phyloP scores from a whole-genome alignment of 2,888 invertebrate species.

The Muschampia plurimacula region DNA sequence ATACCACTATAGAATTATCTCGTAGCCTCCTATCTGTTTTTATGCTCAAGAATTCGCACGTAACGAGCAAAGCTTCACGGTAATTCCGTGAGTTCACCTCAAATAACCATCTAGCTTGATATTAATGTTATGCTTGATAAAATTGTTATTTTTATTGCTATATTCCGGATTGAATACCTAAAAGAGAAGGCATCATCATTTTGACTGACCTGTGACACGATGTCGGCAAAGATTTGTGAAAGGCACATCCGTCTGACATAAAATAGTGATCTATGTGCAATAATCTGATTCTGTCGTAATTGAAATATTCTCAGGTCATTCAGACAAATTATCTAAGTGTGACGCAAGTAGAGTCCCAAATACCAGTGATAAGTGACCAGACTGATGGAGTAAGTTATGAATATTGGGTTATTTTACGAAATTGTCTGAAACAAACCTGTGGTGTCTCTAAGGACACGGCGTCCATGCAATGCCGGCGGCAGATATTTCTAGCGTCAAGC shows the following conservation, averaged over 20 bases:
- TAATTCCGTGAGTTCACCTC: constrained; percentile 29
- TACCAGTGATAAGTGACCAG: not conserved
- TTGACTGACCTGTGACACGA: not conserved
- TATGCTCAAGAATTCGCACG: not conserved
- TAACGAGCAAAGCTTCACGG: constrained; percentile 20
- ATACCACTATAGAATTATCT: constrained; percentile 31
- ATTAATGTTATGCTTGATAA: not conserved
- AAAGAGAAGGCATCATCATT: constrained; percentile 13
- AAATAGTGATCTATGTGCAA: constrained; percentile 6
- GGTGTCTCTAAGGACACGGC: constrained; percentile 96
- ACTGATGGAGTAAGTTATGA: not conserved
- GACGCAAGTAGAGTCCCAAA: not conserved
- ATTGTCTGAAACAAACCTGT: constrained; percentile 76
- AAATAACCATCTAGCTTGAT: not conserved
- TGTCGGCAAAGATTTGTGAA: constrained; percentile 12
- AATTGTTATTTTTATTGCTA: constrained; percentile 9
- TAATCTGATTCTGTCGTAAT: constrained; percentile 19
- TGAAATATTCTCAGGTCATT: constrained; percentile 13
- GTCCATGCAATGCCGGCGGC: constrained; percentile 97
- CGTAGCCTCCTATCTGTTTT: not conserved
- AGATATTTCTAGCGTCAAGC: constrained; percentile 96
- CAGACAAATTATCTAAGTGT: not conserved
- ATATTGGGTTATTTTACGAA: not conserved
- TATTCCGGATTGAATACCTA: not conserved
- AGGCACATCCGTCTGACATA: constrained; percentile 2